These are phyloP conservation scores for Eulithis testata DNA, from an alignment of 2,888 invertebrate species.

Conservation along the genomic window DNA sequence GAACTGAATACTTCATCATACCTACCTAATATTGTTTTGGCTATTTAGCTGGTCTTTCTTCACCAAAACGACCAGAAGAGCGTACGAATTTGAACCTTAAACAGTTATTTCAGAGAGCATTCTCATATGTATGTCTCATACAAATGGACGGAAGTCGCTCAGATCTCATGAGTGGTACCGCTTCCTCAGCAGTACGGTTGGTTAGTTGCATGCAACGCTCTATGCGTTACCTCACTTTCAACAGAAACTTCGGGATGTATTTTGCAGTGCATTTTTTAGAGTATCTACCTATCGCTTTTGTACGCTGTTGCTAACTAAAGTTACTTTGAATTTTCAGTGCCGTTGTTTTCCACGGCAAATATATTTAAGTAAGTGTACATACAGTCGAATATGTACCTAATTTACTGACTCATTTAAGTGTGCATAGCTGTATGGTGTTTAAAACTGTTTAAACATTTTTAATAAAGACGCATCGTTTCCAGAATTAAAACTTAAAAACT, in stretches of 20 bases:
- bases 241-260: slow-evolving; percentile 81
- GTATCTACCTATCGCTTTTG: slow-evolving; percentile 72
- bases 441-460: slow-evolving; percentile 3
- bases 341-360: slow-evolving; percentile 36
- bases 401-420: background rate
- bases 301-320: slow-evolving; percentile 76
- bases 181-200: slow-evolving; percentile 74
- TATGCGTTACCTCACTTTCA: slow-evolving; percentile 82
- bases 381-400: background rate
- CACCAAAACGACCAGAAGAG: too few relatives aligned
- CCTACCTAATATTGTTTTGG: too few relatives aligned
- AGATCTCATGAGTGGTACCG: slow-evolving; percentile 46
- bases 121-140: too few relatives aligned
- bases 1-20: too few relatives aligned
- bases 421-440: slow-evolving; percentile 1
- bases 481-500: background rate
- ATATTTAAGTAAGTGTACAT: background rate
- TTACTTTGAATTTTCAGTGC: slow-evolving; percentile 65
- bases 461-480: background rate
- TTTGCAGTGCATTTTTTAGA: slow-evolving; percentile 82
- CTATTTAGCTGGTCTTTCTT: too few relatives aligned
- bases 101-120: too few relatives aligned
- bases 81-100: too few relatives aligned
- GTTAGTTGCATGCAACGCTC: slow-evolving; percentile 81
- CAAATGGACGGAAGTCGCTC: slow-evolving; percentile 39